These are phyloP conservation scores for Ctenochaetus hawaiiensis DNA, from an alignment of 2,797 vertebrate genomes.

Conservation along the genomic window DNA sequence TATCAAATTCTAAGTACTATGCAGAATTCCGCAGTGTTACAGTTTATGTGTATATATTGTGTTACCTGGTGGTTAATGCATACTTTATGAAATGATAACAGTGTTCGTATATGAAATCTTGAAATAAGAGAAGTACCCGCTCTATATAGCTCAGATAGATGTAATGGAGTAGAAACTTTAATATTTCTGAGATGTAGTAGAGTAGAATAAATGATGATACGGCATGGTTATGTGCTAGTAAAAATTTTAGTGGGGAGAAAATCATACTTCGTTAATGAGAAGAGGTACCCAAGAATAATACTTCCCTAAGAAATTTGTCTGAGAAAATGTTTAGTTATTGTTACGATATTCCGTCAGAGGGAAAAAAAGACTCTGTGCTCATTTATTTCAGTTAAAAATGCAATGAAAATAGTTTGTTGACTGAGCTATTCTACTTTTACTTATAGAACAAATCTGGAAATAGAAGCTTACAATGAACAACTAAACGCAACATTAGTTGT, in stretches of 20 bases:
- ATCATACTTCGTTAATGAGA: background rate
- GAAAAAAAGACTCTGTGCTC: background rate
- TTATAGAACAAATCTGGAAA: background rate
- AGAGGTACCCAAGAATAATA: background rate
- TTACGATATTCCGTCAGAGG: too few species aligned
- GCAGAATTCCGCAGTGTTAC: background rate
- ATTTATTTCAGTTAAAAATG: background rate
- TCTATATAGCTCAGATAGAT: background rate
- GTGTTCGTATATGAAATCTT: background rate
- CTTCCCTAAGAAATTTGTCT: background rate
- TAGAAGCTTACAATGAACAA: background rate
- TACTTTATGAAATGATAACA: background rate
- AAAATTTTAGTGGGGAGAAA: background rate
- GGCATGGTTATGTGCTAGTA: background rate
- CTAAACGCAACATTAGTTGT: conserved; percentile 39
- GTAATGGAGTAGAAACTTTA: background rate
- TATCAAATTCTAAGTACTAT: background rate
- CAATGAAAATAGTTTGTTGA: background rate
- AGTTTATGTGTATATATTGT: too few species aligned
- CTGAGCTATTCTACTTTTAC: background rate
- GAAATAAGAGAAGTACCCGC: background rate
- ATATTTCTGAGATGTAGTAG: background rate
- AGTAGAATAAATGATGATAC: too few species aligned
- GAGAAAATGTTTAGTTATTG: background rate
- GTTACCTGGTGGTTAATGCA: background rate